A percentile compares a stretch with the other conserved stretches of the same genome.
Evolutionary conservation across 37 sponge, comb jelly and placozoan species (phyloP).

Genomic region (Beroe ovata): DNA sequence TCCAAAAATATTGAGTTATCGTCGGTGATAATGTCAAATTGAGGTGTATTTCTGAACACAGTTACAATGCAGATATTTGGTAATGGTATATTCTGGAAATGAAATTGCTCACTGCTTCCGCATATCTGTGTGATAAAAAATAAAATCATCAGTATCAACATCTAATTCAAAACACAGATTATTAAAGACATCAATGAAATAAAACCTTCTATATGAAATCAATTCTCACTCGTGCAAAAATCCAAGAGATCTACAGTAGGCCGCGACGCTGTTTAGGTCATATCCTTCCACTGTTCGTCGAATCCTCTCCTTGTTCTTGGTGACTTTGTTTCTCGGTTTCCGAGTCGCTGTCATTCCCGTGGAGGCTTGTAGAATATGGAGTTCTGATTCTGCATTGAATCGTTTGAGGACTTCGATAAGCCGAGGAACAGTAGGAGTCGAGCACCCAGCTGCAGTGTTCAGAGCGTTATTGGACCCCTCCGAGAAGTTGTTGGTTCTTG

Average conservation of each 20-base stretch:
- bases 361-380: background rate
- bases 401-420: background rate
- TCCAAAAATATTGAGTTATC: too few species aligned
- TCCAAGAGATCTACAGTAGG: too few species aligned
- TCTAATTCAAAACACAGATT: too few species aligned
- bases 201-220: too few species aligned
- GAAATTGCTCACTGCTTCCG: background rate
- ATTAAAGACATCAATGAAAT: too few species aligned
- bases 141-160: too few species aligned
- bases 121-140: too few species aligned
- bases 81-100: too few species aligned
- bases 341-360: background rate
- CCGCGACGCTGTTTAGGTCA: background rate
- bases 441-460: background rate
- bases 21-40: too few species aligned
- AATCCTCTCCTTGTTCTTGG: background rate
- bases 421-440: background rate
- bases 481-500: background rate
- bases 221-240: too few species aligned
- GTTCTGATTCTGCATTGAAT: background rate
- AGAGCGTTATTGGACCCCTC: background rate
- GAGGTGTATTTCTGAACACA: too few species aligned
- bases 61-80: too few species aligned
- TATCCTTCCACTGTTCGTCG: background rate
- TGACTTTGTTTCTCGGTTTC: background rate